Conservation (phyloP, 2,797 vertebrate species). For the Microhierax caerulescens region DNA sequence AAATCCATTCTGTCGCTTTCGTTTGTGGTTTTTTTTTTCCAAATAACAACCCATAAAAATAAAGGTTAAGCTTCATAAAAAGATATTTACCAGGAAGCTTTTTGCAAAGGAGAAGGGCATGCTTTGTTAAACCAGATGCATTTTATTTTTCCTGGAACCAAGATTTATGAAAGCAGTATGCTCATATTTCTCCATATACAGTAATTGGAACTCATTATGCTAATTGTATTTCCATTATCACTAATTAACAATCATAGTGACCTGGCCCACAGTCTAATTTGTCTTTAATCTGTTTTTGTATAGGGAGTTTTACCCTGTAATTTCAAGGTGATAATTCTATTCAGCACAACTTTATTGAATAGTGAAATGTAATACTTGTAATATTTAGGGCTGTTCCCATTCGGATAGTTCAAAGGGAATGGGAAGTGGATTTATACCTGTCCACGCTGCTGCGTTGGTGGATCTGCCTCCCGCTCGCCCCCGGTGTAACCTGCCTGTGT, state of each 20-base stretch:
- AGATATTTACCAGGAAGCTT: slow-evolving; percentile 73
- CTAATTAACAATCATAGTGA: slow-evolving; percentile 91
- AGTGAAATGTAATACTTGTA: slow-evolving; percentile 74
- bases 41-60: slow-evolving; percentile 70
- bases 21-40: not conserved
- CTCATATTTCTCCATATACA: slow-evolving; percentile 85
- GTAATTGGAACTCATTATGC: slow-evolving; percentile 89
- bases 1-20: slow-evolving; percentile 69
- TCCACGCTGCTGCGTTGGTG: not conserved
- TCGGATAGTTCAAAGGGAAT: slow-evolving; percentile 42
- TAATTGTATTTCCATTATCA: slow-evolving; percentile 84
- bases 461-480: not conserved
- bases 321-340: slow-evolving; percentile 86
- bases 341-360: slow-evolving; percentile 78
- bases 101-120: slow-evolving; percentile 72
- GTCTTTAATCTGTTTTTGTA: slow-evolving; percentile 85
- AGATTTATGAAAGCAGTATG: slow-evolving; percentile 81
- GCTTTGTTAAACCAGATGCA: slow-evolving; percentile 80
- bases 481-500: not conserved
- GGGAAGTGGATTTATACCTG: slow-evolving; percentile 35
- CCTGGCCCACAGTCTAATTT: slow-evolving; percentile 86
- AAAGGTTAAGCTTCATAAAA: slow-evolving; percentile 73
- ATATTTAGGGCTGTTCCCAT: slow-evolving; percentile 51
- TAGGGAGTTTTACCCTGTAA: slow-evolving; percentile 81
- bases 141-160: slow-evolving; percentile 79